Base-by-base conservation (phyloP, 1,140 invertebrate genomes). In the Solenopsis fugax region DNA sequence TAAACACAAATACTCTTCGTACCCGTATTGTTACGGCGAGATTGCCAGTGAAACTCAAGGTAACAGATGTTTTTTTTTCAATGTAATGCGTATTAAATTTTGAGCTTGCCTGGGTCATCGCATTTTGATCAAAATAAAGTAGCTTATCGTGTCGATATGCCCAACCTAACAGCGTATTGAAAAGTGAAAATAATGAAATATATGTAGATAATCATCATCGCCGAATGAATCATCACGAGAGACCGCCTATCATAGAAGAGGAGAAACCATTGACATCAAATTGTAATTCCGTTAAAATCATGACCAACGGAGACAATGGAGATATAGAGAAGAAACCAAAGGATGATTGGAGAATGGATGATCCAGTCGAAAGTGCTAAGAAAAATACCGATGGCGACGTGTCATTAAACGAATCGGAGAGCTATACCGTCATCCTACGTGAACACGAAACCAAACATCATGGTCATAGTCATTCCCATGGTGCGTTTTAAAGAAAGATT, bases 381-480 rank as follows among this genome's bases (percentile, higher is more conserved):
- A 94, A 95, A 88, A 92, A 90, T 81, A 50, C 80, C 0, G 94
- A 94, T 45, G 90, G 86, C 7, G 93, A 94, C 48, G 77, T 92
- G 50, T 90, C 96, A 80, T 89, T 95, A 86, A 96, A 96, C 64
- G 96, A 96, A 87, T 95, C 95, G 2, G 97, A 97, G 84, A 96
- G 97, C 90, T 97, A 97, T 87, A 97, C 96, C 13, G 96, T 97
- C 86, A 97, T 97, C 88, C 93, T 96, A 92, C 96, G 97, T 69
- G 97, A 98, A 89, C 97, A 98, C 90, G 97, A 97, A 81, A 97
- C 96, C n/a, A 96, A 97, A 52, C 98, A 98, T 95, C 98, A 98
- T 93, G 98, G 98, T 0, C 98, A 98, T 91, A 97, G 97, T 21
- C 98, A 98, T 94, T 96, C 97, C 1, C 98, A 98, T 93, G 97